A percentile compares a stretch with the other conserved stretches of the same genome.
Conservation (phyloP, 2,888 invertebrate species). For the Oxystoma pomonae region DNA sequence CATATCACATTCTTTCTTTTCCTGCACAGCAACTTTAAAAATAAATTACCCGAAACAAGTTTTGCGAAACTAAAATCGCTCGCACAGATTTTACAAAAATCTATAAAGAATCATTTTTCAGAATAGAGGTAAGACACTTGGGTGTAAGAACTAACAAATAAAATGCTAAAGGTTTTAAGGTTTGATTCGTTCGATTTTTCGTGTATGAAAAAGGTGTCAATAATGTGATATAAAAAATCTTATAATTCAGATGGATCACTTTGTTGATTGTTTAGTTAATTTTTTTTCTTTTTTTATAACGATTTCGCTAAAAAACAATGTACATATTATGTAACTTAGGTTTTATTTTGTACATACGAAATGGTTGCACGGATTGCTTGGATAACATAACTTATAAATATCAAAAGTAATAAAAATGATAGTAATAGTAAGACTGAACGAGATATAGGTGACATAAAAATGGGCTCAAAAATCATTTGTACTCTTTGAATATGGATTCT, state of each 20-base stretch:
- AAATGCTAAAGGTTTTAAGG: neutral
- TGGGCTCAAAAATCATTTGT: neutral
- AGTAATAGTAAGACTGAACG: slow-evolving; percentile 9
- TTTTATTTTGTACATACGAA: slow-evolving; percentile 25
- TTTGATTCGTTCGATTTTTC: neutral
- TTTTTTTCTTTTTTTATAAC: slow-evolving; percentile 9
- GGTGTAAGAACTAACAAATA: neutral
- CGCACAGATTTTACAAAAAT: no score
- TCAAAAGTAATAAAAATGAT: no score
- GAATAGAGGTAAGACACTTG: neutral
- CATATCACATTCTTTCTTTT: no score
- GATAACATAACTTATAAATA: no score
- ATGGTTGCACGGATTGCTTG: no score
- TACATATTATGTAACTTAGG: neutral
- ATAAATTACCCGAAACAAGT: no score
- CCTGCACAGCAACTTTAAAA: no score
- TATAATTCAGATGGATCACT: neutral
- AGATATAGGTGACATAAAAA: neutral
- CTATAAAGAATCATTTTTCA: neutral
- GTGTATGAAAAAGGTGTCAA: slow-evolving; percentile 22
- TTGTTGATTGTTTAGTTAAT: slow-evolving; percentile 14
- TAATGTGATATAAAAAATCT: slow-evolving; percentile 30
- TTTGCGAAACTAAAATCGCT: no score
- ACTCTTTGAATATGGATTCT: no score
- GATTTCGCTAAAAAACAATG: neutral